A percentile compares a stretch with the other conserved stretches of the same genome.
Conservation (phyloP, 92 coral and sea anemone species). For the Porites evermanni region DNA sequence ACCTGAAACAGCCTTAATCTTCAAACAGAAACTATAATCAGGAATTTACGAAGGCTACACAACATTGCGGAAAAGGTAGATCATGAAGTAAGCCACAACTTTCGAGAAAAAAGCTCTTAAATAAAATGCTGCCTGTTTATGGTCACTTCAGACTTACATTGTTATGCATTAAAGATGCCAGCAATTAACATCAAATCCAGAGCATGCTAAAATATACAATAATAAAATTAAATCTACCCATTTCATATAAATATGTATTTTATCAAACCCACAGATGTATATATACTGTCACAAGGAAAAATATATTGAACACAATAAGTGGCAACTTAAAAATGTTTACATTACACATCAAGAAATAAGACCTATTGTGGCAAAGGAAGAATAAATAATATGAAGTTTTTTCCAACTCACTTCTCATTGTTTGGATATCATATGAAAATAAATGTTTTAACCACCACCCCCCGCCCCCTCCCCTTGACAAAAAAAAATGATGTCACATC, state of each 20-base stretch:
- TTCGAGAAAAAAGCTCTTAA: too few relatives aligned
- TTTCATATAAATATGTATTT: slow-evolving; percentile 14
- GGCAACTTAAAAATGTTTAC: neutral
- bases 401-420: neutral
- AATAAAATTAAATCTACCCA: slow-evolving; percentile 15
- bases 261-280: neutral
- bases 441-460: too few relatives aligned
- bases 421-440: too few relatives aligned
- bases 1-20: too few relatives aligned
- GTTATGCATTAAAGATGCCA: neutral
- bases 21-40: too few relatives aligned
- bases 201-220: slow-evolving; percentile 4
- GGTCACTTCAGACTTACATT: too few relatives aligned
- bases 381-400: neutral
- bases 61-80: too few relatives aligned
- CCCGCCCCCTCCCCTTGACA: too few relatives aligned
- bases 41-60: too few relatives aligned
- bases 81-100: too few relatives aligned
- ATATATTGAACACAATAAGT: neutral
- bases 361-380: neutral
- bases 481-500: too few relatives aligned
- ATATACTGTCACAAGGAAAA: neutral
- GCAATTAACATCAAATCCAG: neutral
- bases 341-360: neutral
- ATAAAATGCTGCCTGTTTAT: too few relatives aligned